Percentiles rank a stretch among this genome's conserved stretches.
phyloP scores from a whole-genome alignment of 2,113 vertebrate species.

The Salvator merianae region DNA sequence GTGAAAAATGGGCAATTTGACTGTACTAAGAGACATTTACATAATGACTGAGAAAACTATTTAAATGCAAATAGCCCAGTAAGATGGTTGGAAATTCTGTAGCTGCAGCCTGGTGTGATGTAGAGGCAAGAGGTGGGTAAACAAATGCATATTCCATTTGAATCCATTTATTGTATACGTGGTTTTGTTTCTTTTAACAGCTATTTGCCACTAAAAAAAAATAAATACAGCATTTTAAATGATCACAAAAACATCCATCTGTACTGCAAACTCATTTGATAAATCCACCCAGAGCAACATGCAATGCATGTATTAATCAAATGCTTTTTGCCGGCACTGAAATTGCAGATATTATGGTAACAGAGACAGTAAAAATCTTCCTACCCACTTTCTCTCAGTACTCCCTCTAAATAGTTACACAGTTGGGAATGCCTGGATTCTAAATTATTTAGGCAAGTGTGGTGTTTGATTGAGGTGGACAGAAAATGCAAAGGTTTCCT shows the following conservation, averaged over 20 bases:
- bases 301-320: background rate
- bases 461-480: background rate
- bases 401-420: background rate
- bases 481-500: background rate
- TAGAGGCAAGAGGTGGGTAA: slow-evolving; percentile 59
- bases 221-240: background rate
- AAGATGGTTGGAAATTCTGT: slow-evolving; percentile 60
- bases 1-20: slow-evolving; percentile 63
- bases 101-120: slow-evolving; percentile 62
- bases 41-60: slow-evolving; percentile 75
- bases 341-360: slow-evolving; percentile 2
- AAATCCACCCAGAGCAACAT: background rate
- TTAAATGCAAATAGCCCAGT: slow-evolving; percentile 76
- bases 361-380: background rate
- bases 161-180: slow-evolving; percentile 45
- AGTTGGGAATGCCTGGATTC: background rate
- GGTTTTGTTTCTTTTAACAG: slow-evolving; percentile 59
- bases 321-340: slow-evolving; percentile 10
- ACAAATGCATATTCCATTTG: slow-evolving; percentile 61
- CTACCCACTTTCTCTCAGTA: background rate
- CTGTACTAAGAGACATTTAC: slow-evolving; percentile 64
- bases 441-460: background rate
- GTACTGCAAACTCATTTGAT: slow-evolving; percentile 8
- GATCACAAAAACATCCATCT: background rate
- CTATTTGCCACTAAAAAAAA: slow-evolving; percentile 15